Evolutionary conservation across 2,888 invertebrate genomes (phyloP).

Genomic region (Apamea crenata): DNA sequence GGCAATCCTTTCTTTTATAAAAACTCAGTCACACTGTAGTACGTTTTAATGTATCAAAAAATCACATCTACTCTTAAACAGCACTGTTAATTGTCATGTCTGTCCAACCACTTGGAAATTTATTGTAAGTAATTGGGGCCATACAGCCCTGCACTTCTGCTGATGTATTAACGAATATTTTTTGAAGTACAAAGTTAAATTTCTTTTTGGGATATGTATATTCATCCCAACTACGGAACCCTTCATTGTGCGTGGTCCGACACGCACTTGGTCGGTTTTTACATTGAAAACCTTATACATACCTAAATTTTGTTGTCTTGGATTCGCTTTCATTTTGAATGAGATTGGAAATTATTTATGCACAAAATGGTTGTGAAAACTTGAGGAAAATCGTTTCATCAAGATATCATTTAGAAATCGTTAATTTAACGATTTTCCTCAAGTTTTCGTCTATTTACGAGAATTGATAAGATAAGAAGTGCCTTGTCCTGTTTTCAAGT

Average conservation of each 20-base stretch:
- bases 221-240: not conserved
- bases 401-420: not conserved
- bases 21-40: too few relatives aligned
- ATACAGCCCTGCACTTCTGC: too few relatives aligned
- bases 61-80: too few relatives aligned
- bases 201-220: not conserved
- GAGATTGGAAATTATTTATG: not conserved
- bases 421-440: not conserved
- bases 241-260: not conserved
- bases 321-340: not conserved
- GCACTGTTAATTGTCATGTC: too few relatives aligned
- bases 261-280: not conserved
- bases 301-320: too few relatives aligned
- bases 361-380: not conserved
- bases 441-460: slow-evolving; percentile 8
- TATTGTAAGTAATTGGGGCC: too few relatives aligned
- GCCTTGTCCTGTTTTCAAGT: not conserved
- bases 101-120: too few relatives aligned
- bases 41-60: too few relatives aligned
- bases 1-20: too few relatives aligned
- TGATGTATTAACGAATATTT: not conserved
- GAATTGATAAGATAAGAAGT: slow-evolving; percentile 2
- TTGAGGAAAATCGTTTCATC: not conserved
- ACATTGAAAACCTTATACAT: not conserved
- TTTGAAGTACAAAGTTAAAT: not conserved